Base-by-base conservation (phyloP, 2,113 vertebrate species). In the Tretioscincus oriximinensis region DNA sequence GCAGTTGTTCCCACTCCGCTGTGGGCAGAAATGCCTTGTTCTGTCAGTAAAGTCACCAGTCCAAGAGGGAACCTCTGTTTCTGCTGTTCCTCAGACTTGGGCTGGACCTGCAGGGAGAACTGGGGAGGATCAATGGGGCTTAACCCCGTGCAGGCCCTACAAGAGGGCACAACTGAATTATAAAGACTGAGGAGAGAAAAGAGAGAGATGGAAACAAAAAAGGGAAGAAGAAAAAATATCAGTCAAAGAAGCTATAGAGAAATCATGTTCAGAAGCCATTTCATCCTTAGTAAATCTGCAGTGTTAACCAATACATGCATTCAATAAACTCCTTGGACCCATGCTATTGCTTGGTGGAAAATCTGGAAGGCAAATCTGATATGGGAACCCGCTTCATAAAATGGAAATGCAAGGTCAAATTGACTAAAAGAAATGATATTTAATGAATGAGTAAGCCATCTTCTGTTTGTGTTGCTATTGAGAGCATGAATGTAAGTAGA, bases 111-210 rank as follows among this genome's bases (percentile, higher is more conserved):
- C 0, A 24, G 12, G 54, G 73, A 58, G 26, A 58, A 76, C 45
- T 80, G 87, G 83, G 84, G 35, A 28, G 28, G 66, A 61, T 86
- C 69, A 61, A 86, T 82, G 64, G 28, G 89, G 41, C 41, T 94
- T 93, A 96, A 76, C 89, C 95, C 90, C 92, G 95, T 94, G 95
- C 89, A 61, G 95, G 92, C 93, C 92, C 95, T 87, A 96, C 93
- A 91, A 95, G 95, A 91, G 94, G 97, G 93, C 94, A 95, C 88
- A 91, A 94, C 81, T 92, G 92, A 87, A 94, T 93, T 83, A 92
- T 67, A 91, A 92, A 96, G 88, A 94, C 97, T 98, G 92, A 11
- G 78, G 73, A 67, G 77, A 78, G 68, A 54, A 26, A 54, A 78
- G 63, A 1, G 8, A 22, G 6, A 41, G 21, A 45, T 22, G 7